Conservation (phyloP, 37 sponge, comb jelly and placozoan species). For the Lycopodina hypogea region DNA sequence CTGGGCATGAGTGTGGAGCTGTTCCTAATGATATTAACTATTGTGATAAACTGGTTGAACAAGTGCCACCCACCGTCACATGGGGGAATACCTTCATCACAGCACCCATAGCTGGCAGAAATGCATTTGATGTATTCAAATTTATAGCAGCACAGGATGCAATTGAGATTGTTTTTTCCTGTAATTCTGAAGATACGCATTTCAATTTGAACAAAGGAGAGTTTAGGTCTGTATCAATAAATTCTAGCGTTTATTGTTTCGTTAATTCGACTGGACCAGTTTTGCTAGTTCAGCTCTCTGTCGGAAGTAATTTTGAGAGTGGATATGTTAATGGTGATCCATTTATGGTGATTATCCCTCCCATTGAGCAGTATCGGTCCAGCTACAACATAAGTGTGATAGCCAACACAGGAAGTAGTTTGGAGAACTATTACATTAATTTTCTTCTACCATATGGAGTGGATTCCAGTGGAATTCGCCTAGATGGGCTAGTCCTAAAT, state of each 20-base stretch:
- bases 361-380: conserved; percentile 47
- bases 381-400: conserved; percentile 11
- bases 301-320: conserved; percentile 39
- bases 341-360: conserved; percentile 54
- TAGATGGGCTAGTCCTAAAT: conserved; percentile 3
- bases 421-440: conserved; percentile 18
- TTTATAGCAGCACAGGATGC: conserved; percentile 27
- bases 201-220: conserved; percentile 3
- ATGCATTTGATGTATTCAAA: conserved; percentile 18
- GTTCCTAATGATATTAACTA: conserved; percentile 14
- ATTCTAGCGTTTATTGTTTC: conserved; percentile 11
- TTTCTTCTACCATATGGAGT: conserved; percentile 15
- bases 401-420: not conserved
- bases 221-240: not conserved
- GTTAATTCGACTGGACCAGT: conserved; percentile 26
- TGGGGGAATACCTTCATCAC: conserved; percentile 52
- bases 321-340: conserved; percentile 13
- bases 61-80: conserved; percentile 46
- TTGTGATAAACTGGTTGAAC: conserved; percentile 48
- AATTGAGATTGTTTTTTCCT: conserved; percentile 18
- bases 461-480: not conserved
- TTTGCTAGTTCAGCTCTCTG: conserved; percentile 42
- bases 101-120: not conserved
- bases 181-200: not conserved
- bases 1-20: conserved; percentile 53